Evolutionary conservation across 2,888 invertebrate genomes (phyloP).

Genomic region (Asteroscopus sphinx): DNA sequence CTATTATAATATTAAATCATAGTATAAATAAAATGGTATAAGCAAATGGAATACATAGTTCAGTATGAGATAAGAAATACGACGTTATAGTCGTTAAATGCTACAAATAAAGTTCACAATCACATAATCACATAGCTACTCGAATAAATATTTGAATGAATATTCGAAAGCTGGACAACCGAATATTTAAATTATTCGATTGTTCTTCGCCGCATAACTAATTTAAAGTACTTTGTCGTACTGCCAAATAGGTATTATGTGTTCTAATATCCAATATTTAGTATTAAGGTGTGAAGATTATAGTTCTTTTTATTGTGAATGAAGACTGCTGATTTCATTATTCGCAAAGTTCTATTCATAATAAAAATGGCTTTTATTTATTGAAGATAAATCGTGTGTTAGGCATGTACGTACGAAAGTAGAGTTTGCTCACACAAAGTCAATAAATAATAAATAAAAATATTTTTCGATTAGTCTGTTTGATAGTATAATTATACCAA

Average conservation of each 20-base stretch:
- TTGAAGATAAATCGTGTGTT: no score
- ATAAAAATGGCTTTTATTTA: neutral
- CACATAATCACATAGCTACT: no score
- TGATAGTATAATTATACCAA: conserved; percentile 12
- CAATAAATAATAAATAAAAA: conserved; percentile 44
- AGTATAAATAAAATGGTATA: no score
- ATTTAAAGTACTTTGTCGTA: conserved; percentile 21
- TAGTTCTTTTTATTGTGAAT: neutral
- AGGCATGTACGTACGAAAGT: conserved; percentile 16
- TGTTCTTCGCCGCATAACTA: no score
- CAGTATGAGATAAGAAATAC: no score
- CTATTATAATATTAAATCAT: no score
- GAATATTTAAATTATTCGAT: no score
- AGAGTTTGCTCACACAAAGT: conserved; percentile 45
- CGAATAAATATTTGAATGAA: no score
- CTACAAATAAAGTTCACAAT: no score
- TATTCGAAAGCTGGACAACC: no score
- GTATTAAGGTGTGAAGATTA: neutral
- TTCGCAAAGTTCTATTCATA: neutral
- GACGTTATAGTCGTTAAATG: no score
- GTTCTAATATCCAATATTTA: conserved; percentile 11
- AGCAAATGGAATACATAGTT: no score
- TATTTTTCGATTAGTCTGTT: conserved; percentile 55
- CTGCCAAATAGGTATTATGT: conserved; percentile 15
- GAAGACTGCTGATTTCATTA: neutral